Conservation (phyloP, 2,797 vertebrate species). For the Muraenolepis orangiensis region DNA sequence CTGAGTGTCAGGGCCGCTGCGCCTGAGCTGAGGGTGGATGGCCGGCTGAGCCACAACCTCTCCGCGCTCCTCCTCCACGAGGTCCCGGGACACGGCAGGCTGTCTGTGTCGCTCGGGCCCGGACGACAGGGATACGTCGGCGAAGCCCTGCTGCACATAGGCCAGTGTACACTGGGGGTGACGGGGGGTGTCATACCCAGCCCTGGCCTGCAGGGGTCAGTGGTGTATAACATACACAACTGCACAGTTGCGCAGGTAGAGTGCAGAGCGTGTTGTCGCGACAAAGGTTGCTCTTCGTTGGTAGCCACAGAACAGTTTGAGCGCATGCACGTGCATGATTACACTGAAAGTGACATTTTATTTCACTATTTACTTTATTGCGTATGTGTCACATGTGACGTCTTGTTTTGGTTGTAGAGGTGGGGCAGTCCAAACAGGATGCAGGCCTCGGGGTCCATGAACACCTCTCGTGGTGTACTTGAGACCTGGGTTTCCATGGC, state of each 20-base stretch:
- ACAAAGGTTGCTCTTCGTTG: not conserved
- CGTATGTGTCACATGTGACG: not conserved
- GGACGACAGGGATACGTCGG: constrained; percentile 42
- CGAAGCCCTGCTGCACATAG: constrained; percentile 54
- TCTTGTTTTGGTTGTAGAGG: constrained; percentile 48
- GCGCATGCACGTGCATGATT: not conserved
- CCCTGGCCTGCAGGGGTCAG: constrained; percentile 65
- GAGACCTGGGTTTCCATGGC: constrained; percentile 62
- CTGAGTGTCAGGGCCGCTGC: constrained; percentile 54
- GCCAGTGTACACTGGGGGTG: constrained; percentile 61
- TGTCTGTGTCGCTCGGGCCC: constrained; percentile 52
- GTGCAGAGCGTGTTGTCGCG: not conserved
- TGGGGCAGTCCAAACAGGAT: constrained; percentile 72
- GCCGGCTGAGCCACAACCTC: constrained; percentile 65
- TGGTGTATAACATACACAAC: constrained; percentile 72
- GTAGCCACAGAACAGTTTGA: not conserved
- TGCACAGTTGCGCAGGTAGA: constrained; percentile 73
- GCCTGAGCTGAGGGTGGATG: constrained; percentile 61
- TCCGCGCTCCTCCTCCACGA: constrained; percentile 33
- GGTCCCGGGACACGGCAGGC: constrained; percentile 58
- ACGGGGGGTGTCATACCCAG: constrained; percentile 58
- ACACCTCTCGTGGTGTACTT: constrained; percentile 50
- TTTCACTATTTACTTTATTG: not conserved
- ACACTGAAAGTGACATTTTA: not conserved
- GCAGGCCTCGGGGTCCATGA: constrained; percentile 62